These are phyloP conservation scores for Caenorhabditis sulstoni DNA, from an alignment of 2,888 invertebrate genomes.

Conservation along the genomic window DNA sequence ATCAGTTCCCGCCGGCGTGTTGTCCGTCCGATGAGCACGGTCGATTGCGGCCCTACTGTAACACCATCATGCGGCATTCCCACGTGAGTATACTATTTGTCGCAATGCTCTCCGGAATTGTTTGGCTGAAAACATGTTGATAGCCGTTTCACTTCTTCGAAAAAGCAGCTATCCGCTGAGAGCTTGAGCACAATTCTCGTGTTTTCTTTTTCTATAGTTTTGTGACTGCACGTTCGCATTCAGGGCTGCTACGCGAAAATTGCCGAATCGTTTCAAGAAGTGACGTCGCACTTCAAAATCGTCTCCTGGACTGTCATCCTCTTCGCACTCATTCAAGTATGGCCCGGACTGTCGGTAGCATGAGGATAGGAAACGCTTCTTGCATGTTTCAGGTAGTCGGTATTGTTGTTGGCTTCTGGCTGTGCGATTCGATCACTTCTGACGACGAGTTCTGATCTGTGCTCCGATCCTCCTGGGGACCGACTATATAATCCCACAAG, in stretches of 20 bases:
- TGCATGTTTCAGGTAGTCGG: conserved; percentile 75
- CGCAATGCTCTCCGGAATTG: background rate
- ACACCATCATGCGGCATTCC: conserved; percentile 73
- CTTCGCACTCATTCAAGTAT: conserved; percentile 77
- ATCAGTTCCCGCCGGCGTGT: conserved; percentile 79
- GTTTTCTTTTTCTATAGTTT: background rate
- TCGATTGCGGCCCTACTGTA: conserved; percentile 71
- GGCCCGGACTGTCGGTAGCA: no score
- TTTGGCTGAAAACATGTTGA: background rate
- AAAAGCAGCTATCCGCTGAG: background rate
- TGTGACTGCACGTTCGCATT: conserved; percentile 1
- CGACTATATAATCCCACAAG: background rate
- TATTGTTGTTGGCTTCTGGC: conserved; percentile 79
- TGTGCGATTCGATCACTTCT: conserved; percentile 78
- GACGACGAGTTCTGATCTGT: conserved; percentile 71
- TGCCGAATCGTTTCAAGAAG: conserved; percentile 76
- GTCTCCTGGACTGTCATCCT: conserved; percentile 79
- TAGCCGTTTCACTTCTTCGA: background rate
- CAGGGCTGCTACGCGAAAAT: conserved; percentile 79
- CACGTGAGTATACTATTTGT: conserved; percentile 70
- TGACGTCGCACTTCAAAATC: conserved; percentile 78
- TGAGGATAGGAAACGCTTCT: conserved; percentile 5
- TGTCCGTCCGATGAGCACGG: conserved; percentile 77
- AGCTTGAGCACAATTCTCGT: background rate
- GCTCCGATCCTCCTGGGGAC: background rate